Evolutionary conservation across 2,113 vertebrate genomes (phyloP), one percentile per base, ranked within the genome.

Genomic region (Paradoxurus hermaphroditus): DNA sequence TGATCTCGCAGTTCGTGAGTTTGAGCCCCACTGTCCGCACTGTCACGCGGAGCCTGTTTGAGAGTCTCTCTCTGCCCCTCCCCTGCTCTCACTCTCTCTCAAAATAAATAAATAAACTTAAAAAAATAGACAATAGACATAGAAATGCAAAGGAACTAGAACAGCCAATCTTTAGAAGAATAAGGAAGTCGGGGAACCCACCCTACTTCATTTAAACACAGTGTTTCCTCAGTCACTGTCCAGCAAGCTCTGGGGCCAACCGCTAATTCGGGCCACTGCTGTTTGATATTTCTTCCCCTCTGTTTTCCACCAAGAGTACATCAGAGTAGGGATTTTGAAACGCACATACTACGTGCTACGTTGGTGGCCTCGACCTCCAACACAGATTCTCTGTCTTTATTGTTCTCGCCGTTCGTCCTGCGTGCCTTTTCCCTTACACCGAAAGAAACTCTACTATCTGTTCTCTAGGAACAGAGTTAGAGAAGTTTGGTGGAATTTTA

Each of bases 281-380:
- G 53, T 97, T 96, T 97, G 89, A 78, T n/a, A 73, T 77, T 93
- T 92, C 59, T 72, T 77, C 92, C 56, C 53, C 90, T 88, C 90
- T 0, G 12, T 79, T 88, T 77, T 73, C 87, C 90, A 97, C 70
- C 92, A 36, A 46, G 44, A 98, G 97, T 98, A 95, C 75, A 97
- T 97, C 84, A 97, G 97, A 98, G 88, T 41, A 25, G 86, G 88
- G 95, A 97, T 97, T 98, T 68, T 93, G 68, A 97, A 85, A 97
- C 68, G 89, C 94, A 93, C 91, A 63, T 94, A 46, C 72, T 86
- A 90, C 72, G 94, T 53, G 94, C 27, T 59, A 23, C 46, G 25
- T 94, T 88, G 90, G 49, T 62, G 25, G 39, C 23, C 13, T 83
- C 51, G 86, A 92, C 90, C 88, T 94, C 84, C 77, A 97, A 86